These are phyloP conservation scores for Venusia cambrica DNA, from an alignment of 2,888 invertebrate genomes.

Conservation along the genomic window DNA sequence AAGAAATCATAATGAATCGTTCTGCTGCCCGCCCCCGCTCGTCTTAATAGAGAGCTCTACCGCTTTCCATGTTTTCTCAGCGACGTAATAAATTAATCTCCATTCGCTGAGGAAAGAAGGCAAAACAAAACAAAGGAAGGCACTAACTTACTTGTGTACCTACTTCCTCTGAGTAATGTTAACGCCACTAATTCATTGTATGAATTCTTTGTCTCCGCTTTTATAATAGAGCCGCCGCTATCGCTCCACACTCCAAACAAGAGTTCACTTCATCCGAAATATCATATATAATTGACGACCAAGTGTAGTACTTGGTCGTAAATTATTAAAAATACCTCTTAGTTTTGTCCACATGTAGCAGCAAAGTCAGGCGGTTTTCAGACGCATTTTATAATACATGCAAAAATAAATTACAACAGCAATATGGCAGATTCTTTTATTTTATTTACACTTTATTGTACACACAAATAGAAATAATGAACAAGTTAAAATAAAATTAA, in stretches of 20 bases:
- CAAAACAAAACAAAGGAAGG: slow-evolving; percentile 59
- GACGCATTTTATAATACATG: too few species aligned
- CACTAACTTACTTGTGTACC: slow-evolving; percentile 48
- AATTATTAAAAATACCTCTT: too few species aligned
- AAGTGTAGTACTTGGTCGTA: too few species aligned
- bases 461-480: too few species aligned
- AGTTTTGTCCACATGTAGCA: too few species aligned
- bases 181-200: slow-evolving; percentile 18
- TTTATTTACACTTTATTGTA: too few species aligned
- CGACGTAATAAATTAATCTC: slow-evolving; percentile 78
- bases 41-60: slow-evolving; percentile 39
- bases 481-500: too few species aligned
- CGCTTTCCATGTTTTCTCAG: slow-evolving; percentile 73
- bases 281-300: too few species aligned
- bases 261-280: neutral
- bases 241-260: neutral
- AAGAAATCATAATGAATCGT: slow-evolving; percentile 80
- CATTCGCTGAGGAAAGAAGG: slow-evolving; percentile 48
- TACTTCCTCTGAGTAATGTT: slow-evolving; percentile 25
- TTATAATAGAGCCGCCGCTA: neutral
- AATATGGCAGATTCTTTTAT: too few species aligned
- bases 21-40: slow-evolving; percentile 57
- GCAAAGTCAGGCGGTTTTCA: too few species aligned
- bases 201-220: slow-evolving; percentile 4
- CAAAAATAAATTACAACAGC: too few species aligned